Base-by-base conservation (phyloP, 2,797 vertebrate genomes). In the Melopsittacus undulatus region DNA sequence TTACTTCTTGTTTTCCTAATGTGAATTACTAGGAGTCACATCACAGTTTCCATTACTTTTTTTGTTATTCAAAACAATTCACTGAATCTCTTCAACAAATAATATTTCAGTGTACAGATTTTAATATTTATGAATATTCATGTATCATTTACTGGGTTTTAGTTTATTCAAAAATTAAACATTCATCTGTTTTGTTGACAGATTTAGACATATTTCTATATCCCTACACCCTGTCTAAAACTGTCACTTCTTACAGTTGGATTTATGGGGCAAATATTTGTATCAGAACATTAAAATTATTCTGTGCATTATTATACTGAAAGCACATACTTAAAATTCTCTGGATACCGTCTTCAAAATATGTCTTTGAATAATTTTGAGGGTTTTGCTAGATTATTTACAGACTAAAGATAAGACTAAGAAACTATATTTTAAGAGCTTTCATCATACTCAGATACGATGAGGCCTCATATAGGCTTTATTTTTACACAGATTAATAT, bases 71-170 rank as follows among this genome's bases (percentile, higher is more conserved):
- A 83, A 74, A 94, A 80, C 89, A 87, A 76, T 73, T 67, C 43
- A 63, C 16, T 42, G 42, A 34, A 51, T 79, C 4, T 67, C 48
- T 82, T 83, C 68, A 77, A 90, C 5, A 94, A 93, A 70, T 59
- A 69, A 7, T 32, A 67, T 84, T 87, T 80, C 42, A 30, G 11
- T 66, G 19, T 72, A 78, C 13, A 63, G 11, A 32, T 42, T 84
- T 92, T 82, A 5, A 40, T 51, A 76, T 46, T 72, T 73, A 74
- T 93, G 77, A 92, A 95, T 95, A 94, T 89, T 89, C 75, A 87
- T 68, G 17, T 52, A 29, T 46, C 1, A 32, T 82, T 84, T 87
- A n/a, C 20, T 56, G 12, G 0, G 16, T 87, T 91, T 40, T 36
- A 63, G 5, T 4, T 79, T 80, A 70, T 87, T 89, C 26, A 67